phyloP scores from a whole-genome alignment of 2,888 invertebrate genomes.

The Heliconius cydno region DNA sequence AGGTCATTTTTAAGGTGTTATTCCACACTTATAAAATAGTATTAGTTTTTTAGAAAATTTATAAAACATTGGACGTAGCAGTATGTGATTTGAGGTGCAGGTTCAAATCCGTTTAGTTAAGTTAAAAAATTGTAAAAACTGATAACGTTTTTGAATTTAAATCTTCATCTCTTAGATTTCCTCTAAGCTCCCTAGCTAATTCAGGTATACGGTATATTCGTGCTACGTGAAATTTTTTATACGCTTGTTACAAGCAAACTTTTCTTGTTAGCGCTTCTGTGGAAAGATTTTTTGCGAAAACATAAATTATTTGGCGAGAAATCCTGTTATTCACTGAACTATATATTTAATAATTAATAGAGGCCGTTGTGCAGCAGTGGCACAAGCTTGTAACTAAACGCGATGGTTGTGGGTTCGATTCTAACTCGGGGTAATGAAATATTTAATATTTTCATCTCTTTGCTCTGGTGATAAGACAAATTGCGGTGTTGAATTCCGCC shows the following conservation, averaged over 20 bases:
- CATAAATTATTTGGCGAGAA: background rate
- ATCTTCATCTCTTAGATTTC: too few species aligned
- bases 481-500: too few species aligned
- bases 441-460: too few species aligned
- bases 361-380: background rate
- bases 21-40: too few species aligned
- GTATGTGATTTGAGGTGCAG: background rate
- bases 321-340: background rate
- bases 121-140: too few species aligned
- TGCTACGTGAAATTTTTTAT: background rate
- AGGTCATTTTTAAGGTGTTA: too few species aligned
- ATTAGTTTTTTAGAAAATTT: background rate
- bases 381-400: background rate
- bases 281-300: background rate
- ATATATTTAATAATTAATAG: background rate
- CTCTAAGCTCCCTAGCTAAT: too few species aligned
- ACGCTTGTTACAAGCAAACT: conserved; percentile 7
- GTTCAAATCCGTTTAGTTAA: too few species aligned
- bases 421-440: background rate
- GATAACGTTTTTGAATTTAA: background rate
- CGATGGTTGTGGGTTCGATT: background rate
- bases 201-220: background rate
- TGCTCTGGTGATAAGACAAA: too few species aligned
- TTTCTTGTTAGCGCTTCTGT: conserved; percentile 1
- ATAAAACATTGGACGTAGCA: background rate